Percentiles rank a stretch among this genome's conserved stretches.
phyloP scores from a whole-genome alignment of 92 coral and sea anemone genomes.

The Zoanthus gigantus region DNA sequence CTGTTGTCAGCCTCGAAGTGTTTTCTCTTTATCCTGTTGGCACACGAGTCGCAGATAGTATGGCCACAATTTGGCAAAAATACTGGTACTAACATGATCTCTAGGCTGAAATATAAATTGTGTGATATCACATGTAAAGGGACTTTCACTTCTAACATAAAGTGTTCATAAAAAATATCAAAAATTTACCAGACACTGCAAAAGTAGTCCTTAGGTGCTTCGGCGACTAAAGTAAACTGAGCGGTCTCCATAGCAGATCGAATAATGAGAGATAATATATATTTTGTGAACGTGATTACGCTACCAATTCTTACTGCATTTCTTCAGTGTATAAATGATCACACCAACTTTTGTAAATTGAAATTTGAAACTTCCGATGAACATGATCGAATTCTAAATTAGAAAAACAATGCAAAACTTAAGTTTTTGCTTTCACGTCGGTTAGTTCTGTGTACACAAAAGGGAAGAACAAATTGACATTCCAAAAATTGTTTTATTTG shows the following conservation, averaged over 20 bases:
- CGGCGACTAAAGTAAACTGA: neutral
- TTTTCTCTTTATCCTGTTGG: slow-evolving; percentile 7
- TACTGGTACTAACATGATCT: slow-evolving; percentile 11
- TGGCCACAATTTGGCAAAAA: slow-evolving; percentile 29
- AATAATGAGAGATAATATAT: neutral
- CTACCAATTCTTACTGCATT: neutral
- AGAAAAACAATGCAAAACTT: neutral
- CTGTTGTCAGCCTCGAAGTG: neutral
- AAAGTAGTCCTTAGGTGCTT: slow-evolving; percentile 3
- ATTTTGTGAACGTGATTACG: neutral
- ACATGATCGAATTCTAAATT: neutral
- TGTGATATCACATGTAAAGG: neutral
- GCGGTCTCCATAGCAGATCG: neutral
- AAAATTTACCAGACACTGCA: slow-evolving; percentile 30
- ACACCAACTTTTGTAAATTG: neutral
- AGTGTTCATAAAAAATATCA: neutral
- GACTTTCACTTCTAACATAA: neutral
- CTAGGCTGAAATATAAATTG: neutral
- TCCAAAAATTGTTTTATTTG: neutral
- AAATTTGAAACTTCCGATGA: slow-evolving; percentile 17
- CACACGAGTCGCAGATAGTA: slow-evolving; percentile 24
- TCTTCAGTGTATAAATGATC: neutral
- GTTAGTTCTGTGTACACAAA: neutral
- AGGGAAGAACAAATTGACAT: neutral
- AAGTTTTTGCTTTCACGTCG: neutral